Percentiles rank a stretch among this genome's conserved stretches.
Conservation (phyloP, 2,113 vertebrate species). For the Atherinomorus stipes region DNA sequence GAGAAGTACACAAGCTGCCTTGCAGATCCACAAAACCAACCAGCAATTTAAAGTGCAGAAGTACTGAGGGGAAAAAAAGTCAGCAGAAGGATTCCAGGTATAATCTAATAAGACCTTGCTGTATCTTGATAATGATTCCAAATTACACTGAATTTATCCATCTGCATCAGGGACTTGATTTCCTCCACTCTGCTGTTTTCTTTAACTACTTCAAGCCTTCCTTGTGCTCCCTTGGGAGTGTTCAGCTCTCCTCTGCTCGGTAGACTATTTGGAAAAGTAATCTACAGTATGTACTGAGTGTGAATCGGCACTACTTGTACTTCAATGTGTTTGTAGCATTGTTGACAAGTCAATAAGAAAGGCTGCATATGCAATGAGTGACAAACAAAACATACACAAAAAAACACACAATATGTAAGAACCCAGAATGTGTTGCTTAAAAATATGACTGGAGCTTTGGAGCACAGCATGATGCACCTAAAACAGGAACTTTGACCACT, state of each 20-base stretch:
- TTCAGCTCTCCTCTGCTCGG: conserved; percentile 44
- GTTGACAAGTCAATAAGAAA: conserved; percentile 57
- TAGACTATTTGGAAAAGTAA: conserved; percentile 66
- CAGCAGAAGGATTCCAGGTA: conserved; percentile 4
- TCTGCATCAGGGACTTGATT: conserved; percentile 37
- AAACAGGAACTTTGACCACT: conserved; percentile 54
- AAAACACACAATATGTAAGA: background rate
- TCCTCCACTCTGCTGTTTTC: conserved; percentile 31
- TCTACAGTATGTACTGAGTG: conserved; percentile 42
- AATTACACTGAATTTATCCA: conserved; percentile 21
- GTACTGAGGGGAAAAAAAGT: background rate
- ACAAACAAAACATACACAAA: conserved; percentile 25
- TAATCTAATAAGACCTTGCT: background rate
- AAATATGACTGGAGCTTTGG: conserved; percentile 10
- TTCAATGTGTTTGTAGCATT: conserved; percentile 64
- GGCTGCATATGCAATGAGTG: conserved; percentile 31
- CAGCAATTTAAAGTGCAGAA: conserved; percentile 1
- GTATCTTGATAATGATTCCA: conserved; percentile 6
- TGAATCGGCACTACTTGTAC: conserved; percentile 68
- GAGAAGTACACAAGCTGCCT: conserved; percentile 27
- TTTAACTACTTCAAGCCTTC: conserved; percentile 44
- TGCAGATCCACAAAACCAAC: conserved; percentile 6
- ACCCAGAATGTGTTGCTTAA: conserved; percentile 16
- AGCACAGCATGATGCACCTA: conserved; percentile 36
- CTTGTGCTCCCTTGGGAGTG: conserved; percentile 44